Evolutionary conservation across 2,113 vertebrate genomes (phyloP), one percentile per base, ranked within the genome.

Genomic region (Ochotona curzoniae): DNA sequence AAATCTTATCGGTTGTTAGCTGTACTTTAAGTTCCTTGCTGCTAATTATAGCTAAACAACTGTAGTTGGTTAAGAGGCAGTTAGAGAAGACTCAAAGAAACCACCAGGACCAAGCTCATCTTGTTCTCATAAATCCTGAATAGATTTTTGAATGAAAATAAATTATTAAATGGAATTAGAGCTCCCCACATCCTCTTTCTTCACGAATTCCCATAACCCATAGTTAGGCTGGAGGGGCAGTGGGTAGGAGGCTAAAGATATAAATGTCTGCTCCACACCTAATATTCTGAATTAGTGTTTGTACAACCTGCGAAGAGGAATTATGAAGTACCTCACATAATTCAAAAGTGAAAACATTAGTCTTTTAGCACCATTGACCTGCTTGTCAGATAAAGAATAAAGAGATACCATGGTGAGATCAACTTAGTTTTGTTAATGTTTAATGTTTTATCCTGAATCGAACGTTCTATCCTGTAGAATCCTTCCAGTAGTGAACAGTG

Each of bases 71-170:
- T 83, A 57, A 71, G 71, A 0, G 10, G 35, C 54, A 63, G 28
- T 81, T 74, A 81, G 32, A 79, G n/a, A 20, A 28, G 38, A 66
- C 64, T 86, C 49, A 80, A 32, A 9, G 9, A n/a, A 61, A 74
- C 78, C 78, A 91, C 30, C 30, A n/a, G 38, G 32, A 86, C 21
- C 70, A 91, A 83, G 26, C 44, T 79, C 35, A 64, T 74, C 69
- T 87, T 69, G 18, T 83, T 95, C 83, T 89, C 26, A 69, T 93
- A 95, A 87, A 91, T 5, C 10, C 6, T 83, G 44, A 51, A 63
- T 32, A 1, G 18, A 86, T 83, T 87, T 67, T 82, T 82, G 51
- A 88, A 30, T 38, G 44, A 30, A 49, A 57, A 90, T 74, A 75
- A 82, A 38, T 17, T 60, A 90, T 71, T 76, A 88, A 90, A 76